A percentile compares a stretch with the other conserved stretches of the same genome.
Evolutionary conservation across 2,113 vertebrate genomes (phyloP).

Genomic region (Xiphophorus hellerii): DNA sequence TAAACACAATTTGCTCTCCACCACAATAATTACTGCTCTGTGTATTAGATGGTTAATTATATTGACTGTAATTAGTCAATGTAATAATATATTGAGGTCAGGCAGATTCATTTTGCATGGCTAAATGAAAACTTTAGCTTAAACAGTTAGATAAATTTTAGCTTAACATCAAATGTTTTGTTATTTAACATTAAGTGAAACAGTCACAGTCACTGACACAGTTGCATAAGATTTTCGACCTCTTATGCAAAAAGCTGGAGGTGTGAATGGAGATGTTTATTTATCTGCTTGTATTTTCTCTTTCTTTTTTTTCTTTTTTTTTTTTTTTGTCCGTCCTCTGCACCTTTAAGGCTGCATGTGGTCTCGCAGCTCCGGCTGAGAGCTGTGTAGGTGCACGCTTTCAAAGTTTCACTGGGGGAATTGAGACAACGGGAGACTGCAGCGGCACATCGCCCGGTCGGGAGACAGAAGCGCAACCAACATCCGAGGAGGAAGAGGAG

Average conservation of each 20-base stretch:
- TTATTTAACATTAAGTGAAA: neutral
- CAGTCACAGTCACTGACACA: neutral
- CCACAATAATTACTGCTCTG: too few relatives aligned
- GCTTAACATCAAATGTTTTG: neutral
- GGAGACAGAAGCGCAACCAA: slow-evolving; percentile 23
- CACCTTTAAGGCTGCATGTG: slow-evolving; percentile 71
- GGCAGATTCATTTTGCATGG: too few relatives aligned
- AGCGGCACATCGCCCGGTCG: slow-evolving; percentile 23
- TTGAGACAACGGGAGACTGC: slow-evolving; percentile 41
- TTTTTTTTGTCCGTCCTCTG: slow-evolving; percentile 25
- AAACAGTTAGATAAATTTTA: too few relatives aligned
- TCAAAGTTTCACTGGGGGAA: slow-evolving; percentile 76
- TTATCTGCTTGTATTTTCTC: neutral
- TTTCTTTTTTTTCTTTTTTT: too few relatives aligned
- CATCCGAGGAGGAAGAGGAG: neutral
- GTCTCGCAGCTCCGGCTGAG: slow-evolving; percentile 36
- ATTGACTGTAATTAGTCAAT: too few relatives aligned
- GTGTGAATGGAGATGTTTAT: neutral
- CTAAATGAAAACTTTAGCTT: too few relatives aligned
- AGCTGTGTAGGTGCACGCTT: slow-evolving; percentile 57
- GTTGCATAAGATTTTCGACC: neutral
- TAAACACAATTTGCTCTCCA: too few relatives aligned
- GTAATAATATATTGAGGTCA: too few relatives aligned
- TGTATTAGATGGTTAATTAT: too few relatives aligned
- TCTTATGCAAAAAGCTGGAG: neutral